Evolutionary conservation across 2,113 vertebrate genomes (phyloP).

Genomic region (Cinclus cinclus): DNA sequence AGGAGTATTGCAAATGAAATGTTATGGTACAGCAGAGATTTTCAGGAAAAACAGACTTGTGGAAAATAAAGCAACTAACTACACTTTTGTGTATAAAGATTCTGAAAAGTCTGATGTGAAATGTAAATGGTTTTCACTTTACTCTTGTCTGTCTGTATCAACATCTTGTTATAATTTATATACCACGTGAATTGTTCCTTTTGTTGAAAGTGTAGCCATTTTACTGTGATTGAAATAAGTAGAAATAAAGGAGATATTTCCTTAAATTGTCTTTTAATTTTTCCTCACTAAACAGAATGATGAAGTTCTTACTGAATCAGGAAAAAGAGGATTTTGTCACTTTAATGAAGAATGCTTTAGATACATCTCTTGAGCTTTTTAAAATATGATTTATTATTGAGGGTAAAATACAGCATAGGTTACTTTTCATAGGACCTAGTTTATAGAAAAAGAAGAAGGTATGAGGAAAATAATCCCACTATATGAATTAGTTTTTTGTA

Average conservation of each 20-base stretch:
- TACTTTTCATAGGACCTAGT: not conserved
- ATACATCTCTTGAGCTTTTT: not conserved
- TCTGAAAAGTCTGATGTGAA: not conserved
- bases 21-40: not conserved
- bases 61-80: not conserved
- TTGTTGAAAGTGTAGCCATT: not conserved
- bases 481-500: not conserved
- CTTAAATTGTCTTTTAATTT: not conserved
- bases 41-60: not conserved
- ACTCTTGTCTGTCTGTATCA: not conserved
- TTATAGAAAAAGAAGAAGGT: not conserved
- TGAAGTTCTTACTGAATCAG: not conserved
- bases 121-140: not conserved
- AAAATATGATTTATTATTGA: too few species aligned
- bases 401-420: not conserved
- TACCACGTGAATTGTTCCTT: not conserved
- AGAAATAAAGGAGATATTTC: not conserved
- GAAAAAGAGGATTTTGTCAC: not conserved
- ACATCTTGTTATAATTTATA: not conserved
- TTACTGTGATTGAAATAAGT: not conserved
- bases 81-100: not conserved
- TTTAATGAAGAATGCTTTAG: not conserved
- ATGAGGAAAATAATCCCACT: not conserved
- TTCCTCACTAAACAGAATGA: not conserved
- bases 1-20: not conserved